phyloP scores from a whole-genome alignment of 2,797 vertebrate genomes.

The Geotrypetes seraphini region DNA sequence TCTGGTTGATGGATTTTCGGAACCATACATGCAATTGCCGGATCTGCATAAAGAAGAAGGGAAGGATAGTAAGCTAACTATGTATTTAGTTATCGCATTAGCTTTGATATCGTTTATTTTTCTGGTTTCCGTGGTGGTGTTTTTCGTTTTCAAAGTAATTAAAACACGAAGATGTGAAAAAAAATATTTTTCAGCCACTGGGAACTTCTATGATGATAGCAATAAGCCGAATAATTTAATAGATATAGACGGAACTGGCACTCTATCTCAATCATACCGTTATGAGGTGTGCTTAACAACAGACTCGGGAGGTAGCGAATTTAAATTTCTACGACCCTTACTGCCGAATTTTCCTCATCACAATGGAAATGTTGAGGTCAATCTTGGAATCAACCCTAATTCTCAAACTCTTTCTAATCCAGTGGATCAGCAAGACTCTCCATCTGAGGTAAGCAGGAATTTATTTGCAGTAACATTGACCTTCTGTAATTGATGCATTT shows the following conservation, averaged over 20 bases:
- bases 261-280: conserved; percentile 7
- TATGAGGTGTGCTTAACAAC: conserved; percentile 8
- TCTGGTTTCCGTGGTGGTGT: conserved; percentile 17
- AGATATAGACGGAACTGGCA: background rate
- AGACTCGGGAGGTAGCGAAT: background rate
- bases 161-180: fast-evolving
- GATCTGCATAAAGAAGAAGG: background rate
- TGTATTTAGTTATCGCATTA: conserved; percentile 34
- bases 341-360: background rate
- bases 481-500: no score
- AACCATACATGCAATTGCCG: conserved; percentile 3
- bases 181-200: no score
- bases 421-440: no score
- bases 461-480: no score
- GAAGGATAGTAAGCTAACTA: background rate
- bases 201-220: background rate
- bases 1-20: conserved; percentile 20
- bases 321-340: conserved; percentile 15
- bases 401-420: no score
- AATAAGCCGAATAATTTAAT: background rate
- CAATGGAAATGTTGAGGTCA: background rate
- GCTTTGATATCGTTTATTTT: conserved; percentile 18
- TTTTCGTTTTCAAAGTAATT: conserved; percentile 8
- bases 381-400: no score
- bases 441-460: no score